Conservation (phyloP, 2,888 invertebrate genomes). For the Neoscelio sp. region DNA sequence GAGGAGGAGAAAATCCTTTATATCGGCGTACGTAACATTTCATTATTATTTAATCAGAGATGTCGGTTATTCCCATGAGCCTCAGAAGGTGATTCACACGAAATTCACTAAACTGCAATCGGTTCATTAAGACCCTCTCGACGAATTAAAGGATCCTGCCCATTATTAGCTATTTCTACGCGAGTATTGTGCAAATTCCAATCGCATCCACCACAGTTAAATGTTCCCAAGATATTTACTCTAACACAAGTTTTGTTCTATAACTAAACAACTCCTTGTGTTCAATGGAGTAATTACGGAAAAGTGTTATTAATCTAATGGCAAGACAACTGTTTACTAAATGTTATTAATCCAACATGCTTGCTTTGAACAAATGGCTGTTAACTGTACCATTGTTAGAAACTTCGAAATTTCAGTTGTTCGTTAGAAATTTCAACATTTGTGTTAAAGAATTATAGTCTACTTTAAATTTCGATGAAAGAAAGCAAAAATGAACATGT, state of each 20-base stretch:
- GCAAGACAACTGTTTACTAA: slow-evolving; percentile 14
- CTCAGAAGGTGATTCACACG: slow-evolving; percentile 11
- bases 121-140: slow-evolving; percentile 25
- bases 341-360: slow-evolving; percentile 3
- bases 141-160: slow-evolving; percentile 16
- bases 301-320: slow-evolving; percentile 29
- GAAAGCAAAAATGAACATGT: too few species aligned
- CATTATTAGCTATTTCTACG: slow-evolving; percentile 16
- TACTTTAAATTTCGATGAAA: too few species aligned
- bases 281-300: not conserved
- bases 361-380: not conserved
- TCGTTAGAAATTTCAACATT: too few species aligned
- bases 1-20: too few species aligned
- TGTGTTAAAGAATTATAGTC: too few species aligned
- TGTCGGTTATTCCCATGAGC: slow-evolving; percentile 5
- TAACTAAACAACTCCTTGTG: slow-evolving; percentile 10
- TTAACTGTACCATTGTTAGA: too few species aligned
- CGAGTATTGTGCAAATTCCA: slow-evolving; percentile 9
- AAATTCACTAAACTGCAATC: slow-evolving; percentile 17
- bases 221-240: slow-evolving; percentile 28
- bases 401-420: too few species aligned
- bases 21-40: slow-evolving; percentile 18
- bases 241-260: slow-evolving; percentile 8
- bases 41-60: slow-evolving; percentile 25
- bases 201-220: slow-evolving; percentile 31